phyloP scores from a whole-genome alignment of 2,888 invertebrate species.

The Drosophila glabriapex region DNA sequence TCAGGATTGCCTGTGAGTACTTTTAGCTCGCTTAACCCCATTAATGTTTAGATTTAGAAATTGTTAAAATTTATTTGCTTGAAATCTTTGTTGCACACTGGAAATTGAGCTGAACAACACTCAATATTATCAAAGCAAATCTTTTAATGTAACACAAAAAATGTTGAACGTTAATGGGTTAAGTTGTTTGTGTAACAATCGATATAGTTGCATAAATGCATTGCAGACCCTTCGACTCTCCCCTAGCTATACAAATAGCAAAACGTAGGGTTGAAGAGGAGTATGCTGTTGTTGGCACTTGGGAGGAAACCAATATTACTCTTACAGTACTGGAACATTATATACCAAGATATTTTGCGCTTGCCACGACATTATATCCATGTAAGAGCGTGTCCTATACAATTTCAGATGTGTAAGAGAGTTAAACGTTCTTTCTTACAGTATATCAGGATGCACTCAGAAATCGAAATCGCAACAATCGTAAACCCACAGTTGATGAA shows the following conservation, averaged over 20 bases:
- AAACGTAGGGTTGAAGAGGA: conserved; percentile 93
- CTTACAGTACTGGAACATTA: conserved; percentile 93
- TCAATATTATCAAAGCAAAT: neutral
- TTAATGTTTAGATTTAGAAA: neutral
- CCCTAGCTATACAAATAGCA: conserved; percentile 92
- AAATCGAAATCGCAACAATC: conserved; percentile 92
- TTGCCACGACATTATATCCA: conserved; percentile 91
- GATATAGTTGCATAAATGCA: conserved; percentile 4
- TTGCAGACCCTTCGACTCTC: conserved; percentile 93
- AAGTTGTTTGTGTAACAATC: neutral
- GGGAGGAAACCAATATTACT: conserved; percentile 94
- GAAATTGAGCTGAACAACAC: neutral
- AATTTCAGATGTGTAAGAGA: neutral
- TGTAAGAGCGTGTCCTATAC: conserved; percentile 86
- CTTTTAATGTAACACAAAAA: neutral
- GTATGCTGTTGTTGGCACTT: conserved; percentile 94
- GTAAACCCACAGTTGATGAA: conserved; percentile 93
- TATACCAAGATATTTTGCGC: conserved; percentile 93
- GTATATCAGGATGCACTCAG: conserved; percentile 72
- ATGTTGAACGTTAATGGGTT: neutral
- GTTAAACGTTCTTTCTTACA: conserved; percentile 49
- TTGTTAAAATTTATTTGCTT: too few species aligned
- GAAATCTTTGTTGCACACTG: neutral
- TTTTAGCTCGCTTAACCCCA: neutral
- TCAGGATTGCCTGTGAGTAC: conserved; percentile 91